Conservation (phyloP, 2,797 vertebrate genomes). For the Acrossocheilus wenchowensis region DNA sequence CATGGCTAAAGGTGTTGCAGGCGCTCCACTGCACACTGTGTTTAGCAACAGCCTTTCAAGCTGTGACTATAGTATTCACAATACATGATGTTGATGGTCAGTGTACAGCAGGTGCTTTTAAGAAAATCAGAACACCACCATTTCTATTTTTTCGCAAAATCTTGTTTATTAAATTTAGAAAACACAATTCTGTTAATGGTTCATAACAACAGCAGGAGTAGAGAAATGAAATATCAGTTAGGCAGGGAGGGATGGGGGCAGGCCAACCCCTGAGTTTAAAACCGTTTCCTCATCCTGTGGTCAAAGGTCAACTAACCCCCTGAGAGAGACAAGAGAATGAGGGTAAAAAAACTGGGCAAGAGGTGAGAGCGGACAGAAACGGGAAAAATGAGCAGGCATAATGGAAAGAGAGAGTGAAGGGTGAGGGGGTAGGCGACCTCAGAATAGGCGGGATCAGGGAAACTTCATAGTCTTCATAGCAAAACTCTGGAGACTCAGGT, state of each 20-base stretch:
- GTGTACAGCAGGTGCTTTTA: background rate
- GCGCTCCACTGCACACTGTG: background rate
- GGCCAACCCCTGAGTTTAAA: slow-evolving; percentile 83
- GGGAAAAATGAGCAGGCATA: slow-evolving; percentile 16
- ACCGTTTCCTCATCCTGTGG: slow-evolving; percentile 68
- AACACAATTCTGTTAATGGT: slow-evolving; percentile 83
- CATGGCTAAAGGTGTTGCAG: background rate
- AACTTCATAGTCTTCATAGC: slow-evolving; percentile 61
- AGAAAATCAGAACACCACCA: background rate
- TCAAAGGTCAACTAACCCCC: slow-evolving; percentile 57
- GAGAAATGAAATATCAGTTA: slow-evolving; percentile 73
- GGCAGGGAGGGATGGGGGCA: slow-evolving; percentile 69
- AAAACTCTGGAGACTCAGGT: slow-evolving; percentile 80
- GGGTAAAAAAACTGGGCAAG: slow-evolving; percentile 13
- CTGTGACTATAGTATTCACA: background rate
- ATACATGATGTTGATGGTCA: background rate
- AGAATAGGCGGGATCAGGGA: slow-evolving; percentile 27
- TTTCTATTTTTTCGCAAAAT: slow-evolving; percentile 74
- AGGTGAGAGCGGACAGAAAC: slow-evolving; percentile 3
- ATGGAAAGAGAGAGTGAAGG: background rate
- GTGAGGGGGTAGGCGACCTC: slow-evolving; percentile 17
- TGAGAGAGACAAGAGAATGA: slow-evolving; percentile 13
- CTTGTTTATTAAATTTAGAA: slow-evolving; percentile 87
- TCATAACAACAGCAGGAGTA: slow-evolving; percentile 82
- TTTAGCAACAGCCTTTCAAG: background rate